Conservation (phyloP, 1,140 invertebrate genomes). For the Drosophila parabipectinata region DNA sequence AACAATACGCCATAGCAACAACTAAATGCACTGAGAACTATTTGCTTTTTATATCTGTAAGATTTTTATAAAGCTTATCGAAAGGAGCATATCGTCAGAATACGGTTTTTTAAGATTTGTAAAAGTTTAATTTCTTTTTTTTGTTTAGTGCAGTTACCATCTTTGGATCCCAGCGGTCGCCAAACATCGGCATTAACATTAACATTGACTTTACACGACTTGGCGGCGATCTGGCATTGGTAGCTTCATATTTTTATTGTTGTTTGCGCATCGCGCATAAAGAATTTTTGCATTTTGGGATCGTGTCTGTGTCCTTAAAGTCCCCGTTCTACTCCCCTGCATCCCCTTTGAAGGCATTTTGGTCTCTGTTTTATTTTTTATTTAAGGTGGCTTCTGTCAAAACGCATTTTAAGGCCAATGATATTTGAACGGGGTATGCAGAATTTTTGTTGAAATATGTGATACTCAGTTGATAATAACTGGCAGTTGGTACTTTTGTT, state of each 20-base stretch:
- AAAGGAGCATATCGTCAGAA: no score
- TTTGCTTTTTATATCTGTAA: not conserved
- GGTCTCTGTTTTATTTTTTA: conserved; percentile 32
- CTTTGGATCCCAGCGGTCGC: conserved; percentile 38
- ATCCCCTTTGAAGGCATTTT: not conserved
- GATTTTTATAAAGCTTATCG: no score
- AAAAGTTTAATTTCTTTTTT: not conserved
- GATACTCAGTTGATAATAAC: not conserved
- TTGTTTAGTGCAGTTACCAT: conserved; percentile 12
- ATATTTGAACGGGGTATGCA: conserved; percentile 26
- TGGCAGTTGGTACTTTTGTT: no score
- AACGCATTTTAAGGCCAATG: conserved; percentile 64
- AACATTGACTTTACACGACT: conserved; percentile 84
- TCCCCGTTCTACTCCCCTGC: conserved; percentile 9
- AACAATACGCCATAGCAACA: conserved; percentile 64
- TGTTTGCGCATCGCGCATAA: conserved; percentile 75
- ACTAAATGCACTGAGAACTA: conserved; percentile 6
- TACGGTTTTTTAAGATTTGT: not conserved
- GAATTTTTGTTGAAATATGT: not conserved
- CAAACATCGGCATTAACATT: conserved; percentile 77
- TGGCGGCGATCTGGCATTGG: conserved; percentile 65
- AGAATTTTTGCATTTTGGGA: conserved; percentile 64
- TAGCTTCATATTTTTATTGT: conserved; percentile 83
- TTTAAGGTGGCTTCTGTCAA: conserved; percentile 36
- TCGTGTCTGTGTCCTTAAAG: conserved; percentile 76